Percentiles rank a stretch among this genome's conserved stretches.
Conservation (phyloP, 2,797 vertebrate species). For the Yasuhikotakia modesta region DNA sequence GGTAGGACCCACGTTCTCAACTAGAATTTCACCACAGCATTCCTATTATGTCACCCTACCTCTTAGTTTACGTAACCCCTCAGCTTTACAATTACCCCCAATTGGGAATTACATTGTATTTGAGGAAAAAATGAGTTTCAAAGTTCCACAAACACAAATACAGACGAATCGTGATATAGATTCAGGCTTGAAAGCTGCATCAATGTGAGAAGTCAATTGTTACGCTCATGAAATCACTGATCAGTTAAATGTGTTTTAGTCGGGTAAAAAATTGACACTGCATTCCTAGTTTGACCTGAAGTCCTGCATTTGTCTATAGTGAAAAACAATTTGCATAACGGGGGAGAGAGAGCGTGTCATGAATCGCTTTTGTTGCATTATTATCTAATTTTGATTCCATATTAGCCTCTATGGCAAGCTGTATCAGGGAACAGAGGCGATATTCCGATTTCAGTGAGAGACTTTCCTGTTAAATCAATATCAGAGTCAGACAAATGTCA, state of each 20-base stretch:
- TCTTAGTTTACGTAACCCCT: neutral
- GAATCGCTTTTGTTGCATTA: neutral
- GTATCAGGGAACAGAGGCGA: neutral
- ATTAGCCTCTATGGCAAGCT: neutral
- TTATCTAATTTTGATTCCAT: neutral
- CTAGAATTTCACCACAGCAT: neutral
- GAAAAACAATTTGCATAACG: conserved; percentile 7
- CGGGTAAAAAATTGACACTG: neutral
- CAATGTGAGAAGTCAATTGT: neutral
- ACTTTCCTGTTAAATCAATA: conserved; percentile 12
- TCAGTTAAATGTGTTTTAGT: neutral
- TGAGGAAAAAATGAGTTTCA: neutral
- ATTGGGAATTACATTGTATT: neutral
- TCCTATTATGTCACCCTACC: neutral
- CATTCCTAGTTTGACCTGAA: neutral
- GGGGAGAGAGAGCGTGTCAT: neutral
- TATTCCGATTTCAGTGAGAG: conserved; percentile 19
- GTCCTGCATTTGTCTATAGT: neutral
- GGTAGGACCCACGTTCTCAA: conserved; percentile 41
- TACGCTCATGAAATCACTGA: neutral
- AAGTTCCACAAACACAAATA: neutral
- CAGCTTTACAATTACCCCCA: neutral
- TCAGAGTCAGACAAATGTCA: conserved; percentile 23
- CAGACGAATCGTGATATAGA: neutral
- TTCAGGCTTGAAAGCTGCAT: neutral